Percentiles rank a stretch among this genome's conserved stretches.
Evolutionary conservation across 2,113 vertebrate genomes (phyloP).

Genomic region (Antechinus flavipes): DNA sequence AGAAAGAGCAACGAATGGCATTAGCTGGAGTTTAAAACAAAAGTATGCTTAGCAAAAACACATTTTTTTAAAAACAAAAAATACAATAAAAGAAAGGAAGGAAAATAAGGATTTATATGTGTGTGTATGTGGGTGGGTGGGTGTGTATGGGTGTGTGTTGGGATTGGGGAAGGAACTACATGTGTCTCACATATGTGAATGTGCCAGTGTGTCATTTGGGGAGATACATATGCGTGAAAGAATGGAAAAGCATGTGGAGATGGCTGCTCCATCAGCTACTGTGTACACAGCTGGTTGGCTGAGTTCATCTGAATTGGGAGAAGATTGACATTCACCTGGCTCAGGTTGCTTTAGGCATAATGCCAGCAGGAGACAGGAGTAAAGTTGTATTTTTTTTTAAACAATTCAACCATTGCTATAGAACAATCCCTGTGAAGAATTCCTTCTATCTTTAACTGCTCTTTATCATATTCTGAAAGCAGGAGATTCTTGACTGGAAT

Average conservation of each 20-base stretch:
- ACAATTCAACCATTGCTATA: background rate
- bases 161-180: background rate
- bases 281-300: background rate
- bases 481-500: background rate
- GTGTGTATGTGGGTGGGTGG: too few relatives aligned
- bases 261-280: background rate
- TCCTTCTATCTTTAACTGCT: background rate
- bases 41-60: background rate
- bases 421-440: background rate
- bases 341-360: background rate
- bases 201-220: background rate
- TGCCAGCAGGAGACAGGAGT: background rate
- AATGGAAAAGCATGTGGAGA: background rate
- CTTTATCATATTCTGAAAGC: background rate
- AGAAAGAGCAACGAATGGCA: background rate
- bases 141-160: background rate
- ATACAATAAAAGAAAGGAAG: background rate
- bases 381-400: background rate
- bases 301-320: background rate
- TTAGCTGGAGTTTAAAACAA: background rate
- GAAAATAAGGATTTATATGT: background rate
- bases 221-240: background rate
- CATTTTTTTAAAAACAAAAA: background rate
- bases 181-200: background rate
- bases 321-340: background rate